Evolutionary conservation across 2,113 vertebrate species (phyloP).

Genomic region (Andinoacara biseriatus): DNA sequence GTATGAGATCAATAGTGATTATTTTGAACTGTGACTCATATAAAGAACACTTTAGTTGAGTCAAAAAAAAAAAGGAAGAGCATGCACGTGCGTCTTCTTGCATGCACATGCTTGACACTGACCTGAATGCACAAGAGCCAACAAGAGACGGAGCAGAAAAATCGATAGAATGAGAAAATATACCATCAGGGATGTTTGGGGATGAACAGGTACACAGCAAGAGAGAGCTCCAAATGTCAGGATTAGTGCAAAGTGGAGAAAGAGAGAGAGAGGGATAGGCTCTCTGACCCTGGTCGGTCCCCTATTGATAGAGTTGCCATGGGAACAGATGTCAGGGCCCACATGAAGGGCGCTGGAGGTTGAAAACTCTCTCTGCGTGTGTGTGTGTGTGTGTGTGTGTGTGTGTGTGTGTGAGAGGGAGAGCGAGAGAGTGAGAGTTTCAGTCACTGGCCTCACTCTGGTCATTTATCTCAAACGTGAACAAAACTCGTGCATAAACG

Average conservation of each 20-base stretch:
- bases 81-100: not conserved
- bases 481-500: not conserved
- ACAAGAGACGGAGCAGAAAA: slow-evolving; percentile 1
- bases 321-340: slow-evolving; percentile 71
- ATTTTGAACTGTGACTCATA: not conserved
- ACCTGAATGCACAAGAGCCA: not conserved
- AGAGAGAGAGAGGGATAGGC: slow-evolving; percentile 27
- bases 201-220: slow-evolving; percentile 43
- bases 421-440: not conserved
- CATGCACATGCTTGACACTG: slow-evolving; percentile 17
- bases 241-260: slow-evolving; percentile 45
- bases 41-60: not conserved
- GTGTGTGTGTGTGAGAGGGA: slow-evolving; percentile 3
- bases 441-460: not conserved
- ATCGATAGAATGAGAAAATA: slow-evolving; percentile 31
- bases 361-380: slow-evolving; percentile 31
- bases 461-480: not conserved
- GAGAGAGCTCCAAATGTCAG: slow-evolving; percentile 61
- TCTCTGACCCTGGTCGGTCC: slow-evolving; percentile 66
- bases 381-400: slow-evolving; percentile 6
- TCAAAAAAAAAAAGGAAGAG: not conserved
- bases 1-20: not conserved
- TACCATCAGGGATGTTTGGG: slow-evolving; percentile 8
- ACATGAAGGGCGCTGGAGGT: slow-evolving; percentile 64
- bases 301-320: slow-evolving; percentile 77